Evolutionary conservation across 2,888 invertebrate species (phyloP), one percentile per base, ranked within the genome.

Genomic region (Camptogramma bilineatum): DNA sequence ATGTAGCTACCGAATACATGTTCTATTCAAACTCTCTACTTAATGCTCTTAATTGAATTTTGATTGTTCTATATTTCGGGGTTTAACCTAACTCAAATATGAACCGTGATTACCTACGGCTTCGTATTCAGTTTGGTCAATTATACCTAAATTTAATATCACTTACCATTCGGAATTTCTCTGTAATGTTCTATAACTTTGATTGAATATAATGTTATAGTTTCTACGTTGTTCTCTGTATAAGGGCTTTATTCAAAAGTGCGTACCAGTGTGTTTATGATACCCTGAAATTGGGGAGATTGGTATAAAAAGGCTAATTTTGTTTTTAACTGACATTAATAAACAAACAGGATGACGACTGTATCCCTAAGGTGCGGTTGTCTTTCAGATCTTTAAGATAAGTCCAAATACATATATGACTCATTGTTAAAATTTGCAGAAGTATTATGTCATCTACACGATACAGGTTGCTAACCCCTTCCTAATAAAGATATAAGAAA

Each of bases 81-180:
- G 48, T 50, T 31, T 52, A 53, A 50, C 54, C 63, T 53, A 31
- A 31, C 48, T 56, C 51, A 34, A 55, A 59, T 54, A 42, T 54
- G 47, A 53, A 53, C 31, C 31, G 24, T 51, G 17, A 44, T 57
- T 52, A 62, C 52, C 21, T 54, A 61, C 34, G 60, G 55, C 34
- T 61, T 61, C 52, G 10, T 52, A 44, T 44, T 42, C 56, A 55
- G 54, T 60, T 60, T 31, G 56, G 57, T 65, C 52, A 53, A 61
- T 61, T 65, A 57, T 53, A 62, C 31, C 61, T 39, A 46, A 65
- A 54, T 61, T 57, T 62, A 62, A 62, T 65, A 62, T 65, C 53
- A 34, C 60, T 57, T 56, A 48, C 47, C 21, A 39, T 60, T 64
- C 17, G 18, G 55, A 39, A 52, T 56, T 60, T 64, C 64, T 55